Evolutionary conservation across 1,140 invertebrate genomes (phyloP).

Genomic region (Platorchestia sp.): DNA sequence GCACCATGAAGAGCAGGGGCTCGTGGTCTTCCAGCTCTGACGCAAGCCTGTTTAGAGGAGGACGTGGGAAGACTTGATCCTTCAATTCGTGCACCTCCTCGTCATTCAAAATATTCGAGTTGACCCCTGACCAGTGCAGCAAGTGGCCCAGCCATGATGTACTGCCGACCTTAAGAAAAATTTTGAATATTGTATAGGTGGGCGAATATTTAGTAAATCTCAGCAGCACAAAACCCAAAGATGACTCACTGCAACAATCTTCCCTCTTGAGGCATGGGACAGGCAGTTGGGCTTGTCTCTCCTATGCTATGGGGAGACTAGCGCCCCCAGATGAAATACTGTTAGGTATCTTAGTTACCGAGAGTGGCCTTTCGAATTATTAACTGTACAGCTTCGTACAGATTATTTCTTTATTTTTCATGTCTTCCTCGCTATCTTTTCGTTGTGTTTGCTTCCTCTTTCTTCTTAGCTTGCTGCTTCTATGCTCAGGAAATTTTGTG

Average conservation of each 20-base stretch:
- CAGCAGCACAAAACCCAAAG: not conserved
- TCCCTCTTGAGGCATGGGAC: not conserved
- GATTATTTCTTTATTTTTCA: too few species aligned
- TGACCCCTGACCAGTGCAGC: not conserved
- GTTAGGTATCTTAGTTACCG: too few species aligned
- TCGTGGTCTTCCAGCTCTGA: not conserved
- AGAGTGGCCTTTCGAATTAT: too few species aligned
- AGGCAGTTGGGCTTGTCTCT: too few species aligned
- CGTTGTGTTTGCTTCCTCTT: too few species aligned
- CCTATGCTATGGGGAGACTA: too few species aligned
- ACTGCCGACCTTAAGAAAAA: not conserved
- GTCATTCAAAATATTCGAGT: not conserved
- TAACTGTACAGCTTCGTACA: too few species aligned
- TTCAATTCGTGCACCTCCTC: not conserved
- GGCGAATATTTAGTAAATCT: not conserved
- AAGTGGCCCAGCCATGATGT: slow-evolving; percentile 32
- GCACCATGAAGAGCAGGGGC: slow-evolving; percentile 30
- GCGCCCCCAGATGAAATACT: too few species aligned
- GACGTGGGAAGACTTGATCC: not conserved
- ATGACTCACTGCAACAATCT: not conserved
- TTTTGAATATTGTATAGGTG: not conserved
- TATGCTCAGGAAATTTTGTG: too few species aligned
- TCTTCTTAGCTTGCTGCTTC: too few species aligned
- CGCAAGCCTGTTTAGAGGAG: not conserved
- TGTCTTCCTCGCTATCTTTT: too few species aligned